These are phyloP conservation scores for Chrysina gloriosa DNA, from an alignment of 2,888 invertebrate species.

Conservation along the genomic window DNA sequence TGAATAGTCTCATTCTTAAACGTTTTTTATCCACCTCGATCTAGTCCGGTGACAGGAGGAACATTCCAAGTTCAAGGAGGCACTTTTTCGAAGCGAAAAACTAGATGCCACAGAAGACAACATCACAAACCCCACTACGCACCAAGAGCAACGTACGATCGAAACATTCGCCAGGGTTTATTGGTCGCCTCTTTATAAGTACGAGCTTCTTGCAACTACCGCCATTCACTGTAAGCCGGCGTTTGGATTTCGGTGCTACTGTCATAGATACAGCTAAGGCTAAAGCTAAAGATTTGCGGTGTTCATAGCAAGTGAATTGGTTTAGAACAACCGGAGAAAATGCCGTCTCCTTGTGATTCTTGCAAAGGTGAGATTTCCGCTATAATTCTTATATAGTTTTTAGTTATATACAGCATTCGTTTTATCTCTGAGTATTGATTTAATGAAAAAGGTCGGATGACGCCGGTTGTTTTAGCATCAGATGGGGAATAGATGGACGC, in stretches of 20 bases:
- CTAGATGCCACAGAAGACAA: constrained; percentile 14
- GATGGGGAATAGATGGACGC: not conserved
- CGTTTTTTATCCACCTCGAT: constrained; percentile 1
- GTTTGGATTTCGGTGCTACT: constrained; percentile 4
- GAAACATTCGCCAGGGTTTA: constrained; percentile 51
- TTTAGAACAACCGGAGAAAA: constrained; percentile 52
- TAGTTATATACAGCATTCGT: constrained; percentile 33
- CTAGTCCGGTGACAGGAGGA: constrained; percentile 15
- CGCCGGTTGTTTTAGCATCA: constrained; percentile 11
- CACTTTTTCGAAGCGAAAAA: constrained; percentile 8
- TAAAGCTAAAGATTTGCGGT: not conserved
- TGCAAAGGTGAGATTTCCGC: constrained; percentile 67
- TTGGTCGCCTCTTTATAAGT: constrained; percentile 50
- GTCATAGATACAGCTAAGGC: too few species aligned
- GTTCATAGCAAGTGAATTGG: constrained; percentile 3
- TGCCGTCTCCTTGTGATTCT: constrained; percentile 70
- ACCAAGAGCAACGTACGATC: constrained; percentile 65
- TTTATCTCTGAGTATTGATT: not conserved
- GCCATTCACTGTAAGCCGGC: constrained; percentile 3
- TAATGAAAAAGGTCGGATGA: not conserved
- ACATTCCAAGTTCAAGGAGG: constrained; percentile 43
- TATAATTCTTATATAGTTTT: not conserved
- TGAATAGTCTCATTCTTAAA: not conserved
- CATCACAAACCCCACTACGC: constrained; percentile 62
- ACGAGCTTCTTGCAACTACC: constrained; percentile 16